phyloP scores from a whole-genome alignment of 2,888 invertebrate genomes.

The Galerucella pusilla region DNA sequence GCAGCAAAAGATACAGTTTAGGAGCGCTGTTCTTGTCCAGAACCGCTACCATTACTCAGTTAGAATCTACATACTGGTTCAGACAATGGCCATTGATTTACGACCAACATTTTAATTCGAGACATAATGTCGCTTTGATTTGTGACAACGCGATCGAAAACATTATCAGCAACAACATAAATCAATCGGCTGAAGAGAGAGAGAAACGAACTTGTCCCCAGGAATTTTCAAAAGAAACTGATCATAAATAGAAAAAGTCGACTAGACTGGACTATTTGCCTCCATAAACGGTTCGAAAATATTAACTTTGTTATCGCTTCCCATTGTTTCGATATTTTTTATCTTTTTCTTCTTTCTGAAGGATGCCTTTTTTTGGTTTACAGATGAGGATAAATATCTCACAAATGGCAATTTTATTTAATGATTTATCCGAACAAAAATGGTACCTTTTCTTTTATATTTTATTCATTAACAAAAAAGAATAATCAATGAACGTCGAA shows the following conservation, averaged over 20 bases:
- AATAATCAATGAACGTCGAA: background rate
- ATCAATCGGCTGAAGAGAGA: conserved; percentile 52
- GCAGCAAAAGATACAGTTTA: conserved; percentile 51
- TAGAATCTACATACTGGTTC: conserved; percentile 64
- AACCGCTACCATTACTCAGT: conserved; percentile 58
- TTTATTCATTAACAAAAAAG: background rate
- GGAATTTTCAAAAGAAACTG: conserved; percentile 53
- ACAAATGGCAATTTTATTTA: conserved; percentile 40
- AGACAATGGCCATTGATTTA: conserved; percentile 65
- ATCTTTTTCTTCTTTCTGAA: conserved; percentile 29
- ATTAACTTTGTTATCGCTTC: conserved; percentile 50
- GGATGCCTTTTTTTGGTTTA: conserved; percentile 36
- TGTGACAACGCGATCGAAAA: conserved; percentile 64
- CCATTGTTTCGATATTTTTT: conserved; percentile 53
- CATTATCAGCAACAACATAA: conserved; percentile 63
- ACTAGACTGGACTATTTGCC: conserved; percentile 54
- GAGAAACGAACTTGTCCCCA: conserved; percentile 42
- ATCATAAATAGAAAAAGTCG: conserved; percentile 57
- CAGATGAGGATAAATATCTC: conserved; percentile 45
- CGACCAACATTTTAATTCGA: conserved; percentile 63
- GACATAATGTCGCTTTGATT: conserved; percentile 66
- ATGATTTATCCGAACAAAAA: conserved; percentile 35
- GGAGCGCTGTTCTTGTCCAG: conserved; percentile 51
- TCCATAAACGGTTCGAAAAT: conserved; percentile 52
- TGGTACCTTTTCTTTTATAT: background rate